Percentiles rank a stretch among this genome's conserved stretches.
These are phyloP conservation scores for Mus caroli DNA, from an alignment of 2,797 vertebrate species.

Conservation along the genomic window DNA sequence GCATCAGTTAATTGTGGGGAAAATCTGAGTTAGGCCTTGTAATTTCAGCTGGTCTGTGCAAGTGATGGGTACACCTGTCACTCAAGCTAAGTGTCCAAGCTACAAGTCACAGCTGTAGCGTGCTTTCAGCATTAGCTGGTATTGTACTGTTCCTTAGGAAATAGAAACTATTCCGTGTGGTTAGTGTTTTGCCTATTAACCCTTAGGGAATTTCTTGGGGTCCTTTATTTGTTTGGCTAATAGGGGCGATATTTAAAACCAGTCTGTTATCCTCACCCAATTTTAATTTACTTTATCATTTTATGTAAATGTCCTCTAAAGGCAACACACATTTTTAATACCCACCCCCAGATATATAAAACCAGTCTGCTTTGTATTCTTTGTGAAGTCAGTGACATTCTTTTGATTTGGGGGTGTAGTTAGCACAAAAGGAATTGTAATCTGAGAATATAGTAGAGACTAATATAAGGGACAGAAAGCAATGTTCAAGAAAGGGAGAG, in stretches of 20 bases:
- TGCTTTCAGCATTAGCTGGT: conserved; percentile 69
- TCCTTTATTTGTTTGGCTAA: neutral
- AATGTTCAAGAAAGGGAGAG: conserved; percentile 83
- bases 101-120: conserved; percentile 67
- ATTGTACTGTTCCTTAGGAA: conserved; percentile 67
- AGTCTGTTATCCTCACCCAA: conserved; percentile 18
- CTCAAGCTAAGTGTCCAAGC: conserved; percentile 41
- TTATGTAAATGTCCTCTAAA: conserved; percentile 37
- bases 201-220: neutral
- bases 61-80: conserved; percentile 71
- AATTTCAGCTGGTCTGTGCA: conserved; percentile 35
- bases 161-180: conserved; percentile 26
- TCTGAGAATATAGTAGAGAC: conserved; percentile 87
- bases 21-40: conserved; percentile 46
- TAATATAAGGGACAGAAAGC: conserved; percentile 80
- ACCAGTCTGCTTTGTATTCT: conserved; percentile 88
- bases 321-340: conserved; percentile 44
- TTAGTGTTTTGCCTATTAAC: conserved; percentile 51
- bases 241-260: neutral
- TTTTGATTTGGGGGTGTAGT: conserved; percentile 87
- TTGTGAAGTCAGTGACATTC: conserved; percentile 89
- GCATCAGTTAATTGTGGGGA: neutral
- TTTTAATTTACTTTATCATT: conserved; percentile 2
- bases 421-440: conserved; percentile 88
- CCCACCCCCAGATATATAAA: neutral